Evolutionary conservation across 2,888 invertebrate species (phyloP).

Genomic region (Zelleria hepariella): DNA sequence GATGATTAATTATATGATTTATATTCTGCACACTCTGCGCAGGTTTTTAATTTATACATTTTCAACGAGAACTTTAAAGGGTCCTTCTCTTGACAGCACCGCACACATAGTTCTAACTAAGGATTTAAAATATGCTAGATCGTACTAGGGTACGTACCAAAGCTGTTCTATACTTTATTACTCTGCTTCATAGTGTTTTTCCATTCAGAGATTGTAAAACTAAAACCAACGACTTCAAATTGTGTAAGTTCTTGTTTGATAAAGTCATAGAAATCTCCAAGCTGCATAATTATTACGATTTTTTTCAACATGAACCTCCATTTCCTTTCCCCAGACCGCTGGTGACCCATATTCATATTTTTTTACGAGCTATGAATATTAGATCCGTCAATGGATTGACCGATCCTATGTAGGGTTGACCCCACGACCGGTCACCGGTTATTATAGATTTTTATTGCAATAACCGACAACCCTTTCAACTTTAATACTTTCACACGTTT

Average conservation of each 20-base stretch:
- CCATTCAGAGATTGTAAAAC: no score
- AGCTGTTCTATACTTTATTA: no score
- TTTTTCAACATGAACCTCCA: no score
- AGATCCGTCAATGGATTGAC: slow-evolving; percentile 57
- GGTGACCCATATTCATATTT: slow-evolving; percentile 53
- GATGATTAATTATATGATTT: slow-evolving; percentile 6
- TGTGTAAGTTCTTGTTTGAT: neutral
- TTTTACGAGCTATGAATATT: slow-evolving; percentile 16
- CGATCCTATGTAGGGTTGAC: slow-evolving; percentile 54
- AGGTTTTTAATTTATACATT: slow-evolving; percentile 2
- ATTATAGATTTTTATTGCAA: slow-evolving; percentile 40
- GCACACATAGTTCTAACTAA: neutral
- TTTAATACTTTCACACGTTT: slow-evolving; percentile 65
- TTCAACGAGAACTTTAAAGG: neutral
- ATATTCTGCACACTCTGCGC: slow-evolving; percentile 2
- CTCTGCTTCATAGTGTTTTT: no score
- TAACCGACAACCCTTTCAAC: slow-evolving; percentile 37
- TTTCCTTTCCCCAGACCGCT: slow-evolving; percentile 61
- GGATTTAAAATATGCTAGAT: no score
- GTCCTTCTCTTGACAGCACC: no score
- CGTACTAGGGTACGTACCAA: no score
- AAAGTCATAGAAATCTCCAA: neutral
- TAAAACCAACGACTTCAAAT: neutral
- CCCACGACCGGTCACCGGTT: slow-evolving; percentile 35
- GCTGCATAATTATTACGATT: no score